phyloP scores from a whole-genome alignment of 2,888 invertebrate species.

The Leptopilina syphax region DNA sequence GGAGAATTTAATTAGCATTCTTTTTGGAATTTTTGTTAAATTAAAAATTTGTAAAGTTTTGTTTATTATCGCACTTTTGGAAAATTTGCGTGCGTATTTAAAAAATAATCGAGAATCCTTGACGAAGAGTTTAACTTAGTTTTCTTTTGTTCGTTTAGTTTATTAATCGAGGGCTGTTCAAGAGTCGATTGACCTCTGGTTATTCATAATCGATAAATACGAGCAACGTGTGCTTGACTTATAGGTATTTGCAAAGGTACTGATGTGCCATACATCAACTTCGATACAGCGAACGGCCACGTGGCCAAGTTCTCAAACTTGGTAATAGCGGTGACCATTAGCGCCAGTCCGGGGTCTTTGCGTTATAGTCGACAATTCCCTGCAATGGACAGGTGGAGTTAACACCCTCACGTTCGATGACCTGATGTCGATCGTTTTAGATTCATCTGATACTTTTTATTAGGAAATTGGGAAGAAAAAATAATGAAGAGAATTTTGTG shows the following conservation, averaged over 20 bases:
- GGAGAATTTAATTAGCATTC: too few species aligned
- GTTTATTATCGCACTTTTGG: too few species aligned
- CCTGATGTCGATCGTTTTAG: background rate
- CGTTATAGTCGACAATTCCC: constrained; percentile 61
- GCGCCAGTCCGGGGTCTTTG: constrained; percentile 59
- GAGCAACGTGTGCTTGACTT: constrained; percentile 43
- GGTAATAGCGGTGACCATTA: constrained; percentile 70
- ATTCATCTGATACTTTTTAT: background rate
- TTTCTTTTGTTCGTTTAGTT: constrained; percentile 63
- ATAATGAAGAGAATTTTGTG: too few species aligned
- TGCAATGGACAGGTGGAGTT: constrained; percentile 69
- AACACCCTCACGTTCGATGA: constrained; percentile 61
- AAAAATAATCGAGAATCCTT: constrained; percentile 68
- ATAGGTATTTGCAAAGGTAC: constrained; percentile 31
- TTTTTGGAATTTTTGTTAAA: too few species aligned
- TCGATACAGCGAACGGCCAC: constrained; percentile 20
- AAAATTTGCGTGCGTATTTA: background rate
- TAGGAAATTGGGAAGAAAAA: too few species aligned
- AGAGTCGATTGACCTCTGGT: constrained; percentile 68
- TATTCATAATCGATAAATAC: constrained; percentile 66
- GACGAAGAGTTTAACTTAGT: constrained; percentile 61
- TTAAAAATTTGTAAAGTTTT: too few species aligned
- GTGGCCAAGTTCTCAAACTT: constrained; percentile 66
- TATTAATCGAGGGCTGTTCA: constrained; percentile 68
- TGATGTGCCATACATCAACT: constrained; percentile 13